A percentile compares a stretch with the other conserved stretches of the same genome.
Conservation (phyloP, 2,113 vertebrate genomes). For the Scalopus aquaticus region DNA sequence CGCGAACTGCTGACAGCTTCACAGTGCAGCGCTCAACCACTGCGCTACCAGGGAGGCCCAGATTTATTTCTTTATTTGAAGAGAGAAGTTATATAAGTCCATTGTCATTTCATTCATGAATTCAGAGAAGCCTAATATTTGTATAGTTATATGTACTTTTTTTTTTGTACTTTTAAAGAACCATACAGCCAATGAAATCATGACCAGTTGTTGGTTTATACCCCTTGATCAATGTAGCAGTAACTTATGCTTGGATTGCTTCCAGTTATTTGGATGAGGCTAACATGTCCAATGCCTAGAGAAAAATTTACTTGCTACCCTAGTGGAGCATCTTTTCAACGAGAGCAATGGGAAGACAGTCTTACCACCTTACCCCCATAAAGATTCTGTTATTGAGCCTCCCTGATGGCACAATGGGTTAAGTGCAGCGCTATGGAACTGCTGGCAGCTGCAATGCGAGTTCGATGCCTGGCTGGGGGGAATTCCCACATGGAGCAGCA, state of each 20-base stretch:
- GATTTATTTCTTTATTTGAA: constrained; percentile 10
- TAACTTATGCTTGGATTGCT: neutral
- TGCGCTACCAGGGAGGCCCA: no score
- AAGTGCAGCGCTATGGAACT: no score
- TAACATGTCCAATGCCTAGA: neutral
- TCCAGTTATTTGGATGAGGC: neutral
- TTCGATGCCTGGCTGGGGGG: no score
- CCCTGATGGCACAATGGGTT: no score
- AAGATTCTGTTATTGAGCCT: neutral
- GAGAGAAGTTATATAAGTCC: neutral
- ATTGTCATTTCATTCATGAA: neutral
- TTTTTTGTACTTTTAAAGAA: no score
- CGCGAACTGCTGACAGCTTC: no score
- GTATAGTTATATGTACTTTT: neutral
- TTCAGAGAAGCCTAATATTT: neutral
- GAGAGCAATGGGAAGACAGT: neutral
- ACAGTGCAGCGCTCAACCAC: no score
- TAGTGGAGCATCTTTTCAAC: neutral
- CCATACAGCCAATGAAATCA: neutral
- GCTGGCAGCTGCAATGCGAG: no score
- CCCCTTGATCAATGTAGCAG: neutral
- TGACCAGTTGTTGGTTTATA: neutral
- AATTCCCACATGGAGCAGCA: no score
- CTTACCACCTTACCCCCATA: neutral
- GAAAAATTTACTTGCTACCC: neutral